Percentiles rank a stretch among this genome's conserved stretches.
phyloP scores from a whole-genome alignment of 2,888 invertebrate species.

The Pachymerium ferrugineum region DNA sequence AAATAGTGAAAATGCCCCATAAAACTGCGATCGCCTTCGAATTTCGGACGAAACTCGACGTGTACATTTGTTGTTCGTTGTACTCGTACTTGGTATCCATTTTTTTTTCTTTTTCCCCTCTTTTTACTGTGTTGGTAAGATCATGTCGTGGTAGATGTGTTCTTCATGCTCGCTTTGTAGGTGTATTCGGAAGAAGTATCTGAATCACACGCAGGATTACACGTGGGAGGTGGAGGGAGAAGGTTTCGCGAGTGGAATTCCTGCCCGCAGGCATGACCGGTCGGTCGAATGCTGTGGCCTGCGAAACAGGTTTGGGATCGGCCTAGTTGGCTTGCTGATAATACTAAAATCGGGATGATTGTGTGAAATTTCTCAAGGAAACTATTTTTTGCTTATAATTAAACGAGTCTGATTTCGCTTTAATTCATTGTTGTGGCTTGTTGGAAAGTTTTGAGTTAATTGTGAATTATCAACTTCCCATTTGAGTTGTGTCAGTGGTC shows the following conservation, averaged over 20 bases:
- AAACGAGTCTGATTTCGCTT: too few species aligned
- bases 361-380: not conserved
- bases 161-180: not conserved
- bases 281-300: not conserved
- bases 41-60: slow-evolving; percentile 68
- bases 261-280: slow-evolving; percentile 10
- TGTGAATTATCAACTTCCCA: too few species aligned
- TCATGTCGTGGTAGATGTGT: not conserved
- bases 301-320: slow-evolving; percentile 17
- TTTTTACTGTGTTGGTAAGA: not conserved
- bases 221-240: not conserved
- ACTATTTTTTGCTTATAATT: too few species aligned
- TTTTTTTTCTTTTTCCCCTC: not conserved
- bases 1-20: slow-evolving; percentile 96
- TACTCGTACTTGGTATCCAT: slow-evolving; percentile 91
- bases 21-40: slow-evolving; percentile 80
- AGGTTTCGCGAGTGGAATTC: not conserved
- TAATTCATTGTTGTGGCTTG: too few species aligned
- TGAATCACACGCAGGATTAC: slow-evolving; percentile 7
- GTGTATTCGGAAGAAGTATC: slow-evolving; percentile 4
- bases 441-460: too few species aligned
- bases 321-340: not conserved
- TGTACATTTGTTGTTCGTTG: slow-evolving; percentile 84
- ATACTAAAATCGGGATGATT: not conserved
- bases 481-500: too few species aligned